Percentiles rank a stretch among this genome's conserved stretches.
These are phyloP conservation scores for Ciconia maguari DNA, from an alignment of 2,113 vertebrate genomes.

Conservation along the genomic window DNA sequence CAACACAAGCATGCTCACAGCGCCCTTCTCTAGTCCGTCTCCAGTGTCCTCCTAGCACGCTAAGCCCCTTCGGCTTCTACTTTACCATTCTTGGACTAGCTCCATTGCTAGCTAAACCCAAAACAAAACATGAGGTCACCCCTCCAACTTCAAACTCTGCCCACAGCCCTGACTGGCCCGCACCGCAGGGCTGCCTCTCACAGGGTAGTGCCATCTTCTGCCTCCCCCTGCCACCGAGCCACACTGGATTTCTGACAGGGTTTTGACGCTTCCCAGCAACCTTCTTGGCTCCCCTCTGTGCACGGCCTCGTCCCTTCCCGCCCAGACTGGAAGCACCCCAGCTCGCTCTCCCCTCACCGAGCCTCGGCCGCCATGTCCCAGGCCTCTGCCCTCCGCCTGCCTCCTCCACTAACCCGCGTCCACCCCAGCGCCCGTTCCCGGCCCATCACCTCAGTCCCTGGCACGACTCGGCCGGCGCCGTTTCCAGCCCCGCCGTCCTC, in stretches of 20 bases:
- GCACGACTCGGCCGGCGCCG: background rate
- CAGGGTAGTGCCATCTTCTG: background rate
- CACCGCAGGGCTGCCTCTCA: background rate
- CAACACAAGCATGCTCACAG: rapidly evolving
- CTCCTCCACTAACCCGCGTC: background rate
- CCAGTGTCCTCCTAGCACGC: background rate
- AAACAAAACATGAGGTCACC: background rate
- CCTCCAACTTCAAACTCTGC: background rate
- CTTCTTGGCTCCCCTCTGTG: background rate
- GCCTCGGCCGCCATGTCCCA: background rate
- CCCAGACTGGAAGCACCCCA: background rate
- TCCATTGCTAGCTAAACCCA: background rate
- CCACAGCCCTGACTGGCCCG: rapidly evolving
- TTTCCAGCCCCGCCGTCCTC: no score
- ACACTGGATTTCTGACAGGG: background rate
- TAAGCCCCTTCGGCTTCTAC: background rate
- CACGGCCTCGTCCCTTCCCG: background rate
- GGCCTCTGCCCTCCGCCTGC: background rate
- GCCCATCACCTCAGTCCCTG: background rate
- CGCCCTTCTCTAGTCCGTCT: rapidly evolving
- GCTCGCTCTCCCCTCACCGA: background rate
- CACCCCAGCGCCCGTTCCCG: background rate
- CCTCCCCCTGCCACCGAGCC: background rate
- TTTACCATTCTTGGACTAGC: background rate
- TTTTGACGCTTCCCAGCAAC: background rate